phyloP scores from a whole-genome alignment of 2,113 vertebrate species.

The Callaeas wilsoni region DNA sequence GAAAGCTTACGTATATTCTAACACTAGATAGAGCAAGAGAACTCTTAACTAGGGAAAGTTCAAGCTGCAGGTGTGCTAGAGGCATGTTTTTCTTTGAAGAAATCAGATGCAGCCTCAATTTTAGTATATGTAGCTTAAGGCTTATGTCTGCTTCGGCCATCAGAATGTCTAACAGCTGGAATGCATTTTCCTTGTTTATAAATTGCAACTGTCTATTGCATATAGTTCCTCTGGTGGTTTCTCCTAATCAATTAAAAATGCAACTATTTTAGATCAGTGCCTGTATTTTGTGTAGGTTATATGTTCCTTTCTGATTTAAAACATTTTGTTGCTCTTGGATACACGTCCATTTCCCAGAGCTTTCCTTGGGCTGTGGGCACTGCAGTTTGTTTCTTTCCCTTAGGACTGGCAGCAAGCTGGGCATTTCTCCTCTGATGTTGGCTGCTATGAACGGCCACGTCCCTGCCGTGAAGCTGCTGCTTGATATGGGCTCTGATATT shows the following conservation, averaged over 20 bases:
- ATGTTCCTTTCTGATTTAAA: neutral
- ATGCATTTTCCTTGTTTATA: neutral
- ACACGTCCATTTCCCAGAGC: neutral
- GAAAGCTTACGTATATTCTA: neutral
- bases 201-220: neutral
- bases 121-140: neutral
- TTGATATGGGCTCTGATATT: slow-evolving; percentile 99
- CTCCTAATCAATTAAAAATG: neutral
- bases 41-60: neutral
- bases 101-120: neutral
- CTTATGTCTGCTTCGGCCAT: neutral
- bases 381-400: slow-evolving; percentile 16
- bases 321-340: neutral
- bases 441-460: slow-evolving; percentile 98
- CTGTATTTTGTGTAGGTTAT: neutral
- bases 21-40: neutral
- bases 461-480: slow-evolving; percentile 92
- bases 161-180: neutral
- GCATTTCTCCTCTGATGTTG: slow-evolving; percentile 97
- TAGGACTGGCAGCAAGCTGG: slow-evolving; percentile 97
- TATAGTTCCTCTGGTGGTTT: neutral
- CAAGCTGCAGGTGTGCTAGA: neutral
- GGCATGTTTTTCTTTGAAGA: neutral
- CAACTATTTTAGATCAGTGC: neutral
- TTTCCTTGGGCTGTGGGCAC: neutral